These are phyloP conservation scores for Blastomussa wellsi DNA, from an alignment of 92 coral and sea anemone species.

Conservation along the genomic window DNA sequence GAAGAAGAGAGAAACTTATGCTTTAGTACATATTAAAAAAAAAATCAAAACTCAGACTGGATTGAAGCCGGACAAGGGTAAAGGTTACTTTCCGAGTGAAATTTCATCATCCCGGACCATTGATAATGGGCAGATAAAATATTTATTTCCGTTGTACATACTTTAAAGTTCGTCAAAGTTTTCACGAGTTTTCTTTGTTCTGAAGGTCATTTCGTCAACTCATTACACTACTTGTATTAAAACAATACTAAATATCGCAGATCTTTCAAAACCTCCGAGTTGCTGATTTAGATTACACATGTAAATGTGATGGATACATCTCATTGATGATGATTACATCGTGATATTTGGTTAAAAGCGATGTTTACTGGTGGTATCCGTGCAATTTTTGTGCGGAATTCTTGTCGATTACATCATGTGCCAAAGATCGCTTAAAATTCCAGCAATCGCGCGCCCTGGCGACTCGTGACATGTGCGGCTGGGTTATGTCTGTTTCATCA, in stretches of 20 bases:
- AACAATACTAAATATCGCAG: not conserved
- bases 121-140: not conserved
- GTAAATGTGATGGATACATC: not conserved
- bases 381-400: not conserved
- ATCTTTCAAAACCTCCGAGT: not conserved
- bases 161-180: not conserved
- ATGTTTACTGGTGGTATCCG: too few species aligned
- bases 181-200: not conserved
- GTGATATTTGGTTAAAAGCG: conserved; percentile 9
- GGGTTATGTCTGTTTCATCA: not conserved
- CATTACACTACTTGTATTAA: not conserved
- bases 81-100: not conserved
- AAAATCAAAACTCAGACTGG: not conserved
- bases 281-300: not conserved
- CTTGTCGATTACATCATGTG: conserved; percentile 31
- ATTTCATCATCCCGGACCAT: not conserved
- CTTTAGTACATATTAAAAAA: not conserved
- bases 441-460: not conserved
- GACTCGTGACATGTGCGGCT: conserved; percentile 5
- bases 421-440: conserved; percentile 1
- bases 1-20: not conserved
- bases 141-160: not conserved
- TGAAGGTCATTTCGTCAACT: conserved; percentile 21
- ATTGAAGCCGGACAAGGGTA: not conserved
- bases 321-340: not conserved